Evolutionary conservation across 2,888 invertebrate species (phyloP).

Genomic region (Leucania comma): DNA sequence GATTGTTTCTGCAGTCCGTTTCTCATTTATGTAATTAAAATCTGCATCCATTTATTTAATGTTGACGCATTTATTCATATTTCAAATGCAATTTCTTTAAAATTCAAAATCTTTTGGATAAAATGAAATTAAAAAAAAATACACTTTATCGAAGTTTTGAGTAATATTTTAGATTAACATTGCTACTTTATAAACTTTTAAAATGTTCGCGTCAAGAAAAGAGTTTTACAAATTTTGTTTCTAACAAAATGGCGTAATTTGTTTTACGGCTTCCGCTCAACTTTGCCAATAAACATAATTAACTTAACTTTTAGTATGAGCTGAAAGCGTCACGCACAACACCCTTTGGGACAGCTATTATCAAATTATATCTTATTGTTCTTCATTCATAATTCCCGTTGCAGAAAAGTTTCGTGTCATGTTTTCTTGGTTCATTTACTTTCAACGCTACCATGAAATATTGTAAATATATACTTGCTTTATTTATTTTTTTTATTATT

Average conservation of each 20-base stretch:
- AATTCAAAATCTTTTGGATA: background rate
- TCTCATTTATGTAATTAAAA: background rate
- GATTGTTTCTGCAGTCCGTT: background rate
- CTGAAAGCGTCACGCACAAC: constrained; percentile 61
- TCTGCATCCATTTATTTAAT: background rate
- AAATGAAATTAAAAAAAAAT: background rate
- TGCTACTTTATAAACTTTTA: constrained; percentile 38
- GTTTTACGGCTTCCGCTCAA: constrained; percentile 55
- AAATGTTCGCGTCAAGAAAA: constrained; percentile 43
- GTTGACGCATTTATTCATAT: background rate
- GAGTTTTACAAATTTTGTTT: constrained; percentile 54
- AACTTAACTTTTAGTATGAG: constrained; percentile 56
- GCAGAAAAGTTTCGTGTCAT: constrained; percentile 40
- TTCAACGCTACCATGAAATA: background rate
- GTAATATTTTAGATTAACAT: constrained; percentile 31
- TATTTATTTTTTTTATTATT: too few relatives aligned
- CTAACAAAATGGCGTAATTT: constrained; percentile 54
- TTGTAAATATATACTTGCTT: background rate
- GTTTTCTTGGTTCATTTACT: constrained; percentile 28
- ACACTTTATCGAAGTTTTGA: constrained; percentile 25
- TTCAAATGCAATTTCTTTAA: background rate
- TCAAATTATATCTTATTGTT: constrained; percentile 56
- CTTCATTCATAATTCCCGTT: constrained; percentile 47
- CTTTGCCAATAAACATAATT: constrained; percentile 60
- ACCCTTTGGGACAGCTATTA: constrained; percentile 55